Base-by-base conservation (phyloP, 2,888 invertebrate species). In the Cheilosia pagana region DNA sequence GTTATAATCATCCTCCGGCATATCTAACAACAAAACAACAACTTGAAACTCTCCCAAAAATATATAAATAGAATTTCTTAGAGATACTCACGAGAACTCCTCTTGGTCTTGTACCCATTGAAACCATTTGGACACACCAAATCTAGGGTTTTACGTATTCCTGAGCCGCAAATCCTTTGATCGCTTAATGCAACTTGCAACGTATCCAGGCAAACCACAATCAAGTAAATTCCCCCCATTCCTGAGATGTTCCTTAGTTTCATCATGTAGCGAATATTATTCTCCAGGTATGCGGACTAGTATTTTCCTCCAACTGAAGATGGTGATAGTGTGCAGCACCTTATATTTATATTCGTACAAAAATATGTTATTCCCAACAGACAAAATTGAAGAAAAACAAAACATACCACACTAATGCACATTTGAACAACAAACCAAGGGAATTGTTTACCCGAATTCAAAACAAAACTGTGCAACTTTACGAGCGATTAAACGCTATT, bases 401-500 rank as follows among this genome's bases (percentile, higher is more conserved):
- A 57, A 57, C n/a, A 10, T 5, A 55, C 19, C 31, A 23, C 5
- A 4, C 16, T 8, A 53, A 43, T 62, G 72, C 60, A 62, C 28
- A 75, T 55, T 50, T 50, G 39, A 57, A 45, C 16, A 48, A 31
- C 8, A 48, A 74, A 16, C 3, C 19, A 31, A 21, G n/a, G 45
- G 60, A 23, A 19, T 35, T 28, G 59, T 67, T 41, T 35, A 19
- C 23, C 39, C 16, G 10, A 39, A 53, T 12, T 19, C 23, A 45
- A 39, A 53, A 52, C 39, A 16, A 70, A 60, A 52, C 28, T 19
- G 68, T n/a, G 14, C 57, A 55, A 12, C 53, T 52, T 71, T 57
- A 57, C 71, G 10, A 63, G 43, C 67, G 67, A 72, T 63, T 71
- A 68, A 68, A 48, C 35, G n/a, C 68, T 53, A 79, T 70, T 74